These are phyloP conservation scores for Cygnus buccinator DNA, from an alignment of 2,113 vertebrate genomes.

Conservation along the genomic window DNA sequence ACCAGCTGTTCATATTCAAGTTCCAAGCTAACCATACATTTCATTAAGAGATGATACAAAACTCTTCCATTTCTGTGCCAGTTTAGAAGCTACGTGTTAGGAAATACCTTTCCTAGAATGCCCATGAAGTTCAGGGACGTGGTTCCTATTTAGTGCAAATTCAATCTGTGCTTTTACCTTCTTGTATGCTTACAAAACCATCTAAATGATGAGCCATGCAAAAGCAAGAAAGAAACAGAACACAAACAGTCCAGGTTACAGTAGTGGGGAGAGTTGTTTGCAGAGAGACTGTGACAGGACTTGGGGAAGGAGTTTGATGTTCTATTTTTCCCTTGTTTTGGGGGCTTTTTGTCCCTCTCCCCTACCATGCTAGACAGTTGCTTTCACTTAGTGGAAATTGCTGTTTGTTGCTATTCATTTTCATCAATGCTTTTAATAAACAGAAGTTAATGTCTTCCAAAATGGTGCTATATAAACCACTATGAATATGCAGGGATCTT, in stretches of 20 bases:
- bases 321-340: background rate
- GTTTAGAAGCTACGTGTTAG: background rate
- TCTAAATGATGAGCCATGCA: background rate
- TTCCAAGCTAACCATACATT: background rate
- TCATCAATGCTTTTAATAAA: background rate
- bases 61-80: background rate
- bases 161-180: background rate
- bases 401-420: background rate
- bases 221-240: background rate
- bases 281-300: background rate
- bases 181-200: background rate
- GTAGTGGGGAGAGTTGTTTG: background rate
- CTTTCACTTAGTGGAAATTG: background rate
- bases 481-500: background rate
- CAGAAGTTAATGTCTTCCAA: background rate
- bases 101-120: constrained; percentile 11
- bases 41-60: background rate
- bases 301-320: background rate
- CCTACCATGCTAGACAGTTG: rapidly evolving
- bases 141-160: background rate
- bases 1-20: background rate
- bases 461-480: background rate
- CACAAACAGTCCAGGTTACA: background rate
- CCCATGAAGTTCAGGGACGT: background rate
- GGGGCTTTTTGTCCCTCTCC: background rate